Evolutionary conservation across 2,113 vertebrate species (phyloP), one percentile per base, ranked within the genome.

Genomic region (Entomyzon cyanotis): DNA sequence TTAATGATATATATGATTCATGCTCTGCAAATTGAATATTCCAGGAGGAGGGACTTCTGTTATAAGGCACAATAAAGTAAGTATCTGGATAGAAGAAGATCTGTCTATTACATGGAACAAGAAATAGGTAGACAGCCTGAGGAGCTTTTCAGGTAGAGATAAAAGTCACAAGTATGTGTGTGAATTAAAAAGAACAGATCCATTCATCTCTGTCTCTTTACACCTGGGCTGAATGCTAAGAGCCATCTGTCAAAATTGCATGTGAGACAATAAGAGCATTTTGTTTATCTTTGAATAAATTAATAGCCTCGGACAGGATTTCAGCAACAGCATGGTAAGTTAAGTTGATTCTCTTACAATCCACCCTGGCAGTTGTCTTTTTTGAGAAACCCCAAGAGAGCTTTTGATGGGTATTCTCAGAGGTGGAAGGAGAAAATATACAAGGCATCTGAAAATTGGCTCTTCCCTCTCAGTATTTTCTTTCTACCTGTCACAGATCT

Each of bases 141-240:
- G 79, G 46, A 95, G 71, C 78, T 94, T 96, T 96, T 96, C 85
- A 90, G 68, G 77, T 97, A 39, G 84, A 96, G 91, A 97, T 95
- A 87, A 97, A 97, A 98, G 93, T 92, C 93, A 93, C 75, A 85
- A 94, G 63, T 80, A 41, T 82, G 65, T 92, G 22, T 87, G 59
- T 95, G 86, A 96, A 94, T 96, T 93, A 86, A 90, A 97, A 96
- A 94, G 83, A 97, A 81, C 50, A 95, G 70, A 95, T 84, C 64
- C 91, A 97, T 98, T 97, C 95, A 96, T 98, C 95, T 97, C 84
- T 97, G 94, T 95, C 95, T 97, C 87, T 96, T 98, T 97, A 96
- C 80, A 98, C 81, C 85, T 97, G 90, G 63, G 70, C 87, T 96
- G 96, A 97, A 97, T 96, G 46, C 75, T 95, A 92, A 89, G 39